Percentiles rank a stretch among this genome's conserved stretches.
Evolutionary conservation across 2,113 vertebrate species (phyloP).

Genomic region (Paradoxurus hermaphroditus): DNA sequence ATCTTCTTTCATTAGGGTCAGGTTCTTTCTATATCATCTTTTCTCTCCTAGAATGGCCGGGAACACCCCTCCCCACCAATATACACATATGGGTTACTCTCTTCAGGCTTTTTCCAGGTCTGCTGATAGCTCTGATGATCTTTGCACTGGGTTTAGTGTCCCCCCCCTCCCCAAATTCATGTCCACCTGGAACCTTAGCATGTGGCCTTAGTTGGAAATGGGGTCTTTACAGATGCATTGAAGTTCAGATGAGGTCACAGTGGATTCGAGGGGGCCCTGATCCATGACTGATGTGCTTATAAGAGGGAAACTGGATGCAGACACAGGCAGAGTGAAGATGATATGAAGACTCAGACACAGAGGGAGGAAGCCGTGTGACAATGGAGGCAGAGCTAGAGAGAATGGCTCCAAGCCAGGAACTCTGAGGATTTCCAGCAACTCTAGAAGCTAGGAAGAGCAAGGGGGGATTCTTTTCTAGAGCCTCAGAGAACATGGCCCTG

Average conservation of each 20-base stretch:
- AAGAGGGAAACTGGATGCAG: background rate
- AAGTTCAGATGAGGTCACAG: background rate
- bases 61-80: background rate
- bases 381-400: background rate
- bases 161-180: background rate
- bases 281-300: background rate
- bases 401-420: background rate
- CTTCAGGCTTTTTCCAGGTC: background rate
- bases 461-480: background rate
- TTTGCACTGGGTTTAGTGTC: background rate
- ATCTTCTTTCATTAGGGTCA: background rate
- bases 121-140: background rate
- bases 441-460: background rate
- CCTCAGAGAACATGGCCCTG: background rate
- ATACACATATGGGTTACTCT: rapidly evolving
- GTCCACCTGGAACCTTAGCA: background rate
- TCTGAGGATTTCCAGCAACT: background rate
- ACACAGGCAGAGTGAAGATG: background rate
- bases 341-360: background rate
- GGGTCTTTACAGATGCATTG: background rate
- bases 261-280: background rate
- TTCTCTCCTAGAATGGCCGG: background rate
- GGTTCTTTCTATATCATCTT: background rate
- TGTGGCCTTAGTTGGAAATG: background rate
- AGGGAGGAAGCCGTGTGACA: background rate